Evolutionary conservation across 2,113 vertebrate species (phyloP), one percentile per base, ranked within the genome.

Genomic region (Eonycteris spelaea): DNA sequence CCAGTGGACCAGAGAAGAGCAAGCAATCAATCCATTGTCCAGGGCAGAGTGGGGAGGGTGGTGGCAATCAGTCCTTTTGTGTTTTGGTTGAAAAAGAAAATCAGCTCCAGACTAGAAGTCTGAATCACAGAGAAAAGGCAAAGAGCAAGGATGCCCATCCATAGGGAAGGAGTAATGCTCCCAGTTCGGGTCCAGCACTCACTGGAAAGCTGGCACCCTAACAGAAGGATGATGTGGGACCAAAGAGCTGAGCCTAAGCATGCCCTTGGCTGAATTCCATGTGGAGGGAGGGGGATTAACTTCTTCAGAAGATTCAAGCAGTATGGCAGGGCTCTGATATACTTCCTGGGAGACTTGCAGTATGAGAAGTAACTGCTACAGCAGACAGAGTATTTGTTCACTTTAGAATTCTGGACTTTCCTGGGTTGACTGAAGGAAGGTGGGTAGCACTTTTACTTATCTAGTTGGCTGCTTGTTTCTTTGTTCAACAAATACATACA

Each of bases 21-120:
- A 14, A 70, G 2, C 8, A 57, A 75, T 12, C 8, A 57, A 75
- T 12, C n/a, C 30, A 8, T n/a, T 73, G 6, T 15, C 38, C 15
- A 68, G 1, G 3, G 10, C 5, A 6, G 2, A 2, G n/a, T 71
- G 22, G 16, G 21, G 9, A n/a, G 0, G 3, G 10, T 16, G 14
- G 15, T 51, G 4, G 21, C 2, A 35, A 57, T 26, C 16, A 33
- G 5, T 43, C 6, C 38, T 71, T 83, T 45, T 10, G 2, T n/a
- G 28, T 61, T 90, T 71, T 30, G 9, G 11, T n/a, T 45, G 0
- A 71, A 85, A 53, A 84, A 21, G 30, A 74, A 75, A 74, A 18
- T 8, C 3, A 11, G 9, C 4, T 73, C n/a, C 38, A 28, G 33
- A 43, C 30, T 82, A 10, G 35, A 90, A 40, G 45, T 26, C 43